phyloP scores from a whole-genome alignment of 2,113 vertebrate genomes.

The Camelus bactrianus region DNA sequence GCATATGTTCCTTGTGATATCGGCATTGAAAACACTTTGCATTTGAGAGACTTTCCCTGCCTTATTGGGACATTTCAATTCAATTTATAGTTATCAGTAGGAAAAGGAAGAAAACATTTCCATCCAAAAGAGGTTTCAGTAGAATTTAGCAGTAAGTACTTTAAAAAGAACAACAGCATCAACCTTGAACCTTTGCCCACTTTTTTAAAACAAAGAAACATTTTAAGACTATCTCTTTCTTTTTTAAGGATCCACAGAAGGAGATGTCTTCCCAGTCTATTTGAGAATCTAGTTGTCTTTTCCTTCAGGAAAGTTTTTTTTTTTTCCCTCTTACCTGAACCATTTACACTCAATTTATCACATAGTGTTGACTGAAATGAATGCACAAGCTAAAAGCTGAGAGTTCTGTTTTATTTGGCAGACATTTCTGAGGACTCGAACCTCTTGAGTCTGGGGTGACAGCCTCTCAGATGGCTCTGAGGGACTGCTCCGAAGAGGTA shows the following conservation, averaged over 20 bases:
- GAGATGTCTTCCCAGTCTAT: background rate
- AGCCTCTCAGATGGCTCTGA: too few relatives aligned
- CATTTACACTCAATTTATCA: background rate
- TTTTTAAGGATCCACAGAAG: background rate
- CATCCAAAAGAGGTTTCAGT: conserved; percentile 68
- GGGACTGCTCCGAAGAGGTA: too few relatives aligned
- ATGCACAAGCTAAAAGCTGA: too few relatives aligned
- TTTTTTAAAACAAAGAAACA: conserved; percentile 34
- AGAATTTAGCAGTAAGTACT: conserved; percentile 58
- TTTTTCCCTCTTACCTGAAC: background rate
- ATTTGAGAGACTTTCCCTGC: conserved; percentile 80
- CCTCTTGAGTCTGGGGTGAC: too few relatives aligned
- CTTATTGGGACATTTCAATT: conserved; percentile 73
- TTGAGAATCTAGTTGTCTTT: conserved; percentile 20
- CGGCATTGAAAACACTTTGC: conserved; percentile 80
- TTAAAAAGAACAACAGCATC: conserved; percentile 74
- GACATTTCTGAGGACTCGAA: too few relatives aligned
- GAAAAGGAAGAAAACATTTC: conserved; percentile 68
- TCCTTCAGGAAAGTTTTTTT: background rate
- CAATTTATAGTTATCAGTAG: conserved; percentile 75
- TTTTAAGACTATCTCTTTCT: background rate
- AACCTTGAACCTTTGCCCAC: conserved; percentile 64
- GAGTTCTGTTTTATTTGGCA: too few relatives aligned
- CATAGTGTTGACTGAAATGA: background rate
- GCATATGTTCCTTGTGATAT: conserved; percentile 77